A percentile compares a stretch with the other conserved stretches of the same genome.
Conservation (phyloP, 2,797 vertebrate genomes). For the Chelonia mydas region DNA sequence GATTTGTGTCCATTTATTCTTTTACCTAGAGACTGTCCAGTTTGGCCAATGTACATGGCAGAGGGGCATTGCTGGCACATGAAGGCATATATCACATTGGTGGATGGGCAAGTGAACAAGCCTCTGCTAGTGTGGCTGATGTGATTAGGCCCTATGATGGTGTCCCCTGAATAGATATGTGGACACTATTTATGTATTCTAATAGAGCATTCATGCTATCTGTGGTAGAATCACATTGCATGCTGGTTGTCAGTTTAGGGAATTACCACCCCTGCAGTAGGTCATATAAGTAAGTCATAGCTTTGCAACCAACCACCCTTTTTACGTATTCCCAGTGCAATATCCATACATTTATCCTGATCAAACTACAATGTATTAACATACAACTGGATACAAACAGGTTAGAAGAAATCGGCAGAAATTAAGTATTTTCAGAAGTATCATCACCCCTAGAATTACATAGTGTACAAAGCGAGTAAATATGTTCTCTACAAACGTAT, state of each 20-base stretch:
- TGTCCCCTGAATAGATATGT: no score
- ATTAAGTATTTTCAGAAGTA: slow-evolving; percentile 19
- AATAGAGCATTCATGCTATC: slow-evolving; percentile 68
- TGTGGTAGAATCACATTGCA: slow-evolving; percentile 63
- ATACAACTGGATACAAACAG: no score
- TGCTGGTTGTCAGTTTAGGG: slow-evolving; percentile 65
- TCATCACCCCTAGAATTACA: not conserved
- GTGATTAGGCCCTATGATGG: no score
- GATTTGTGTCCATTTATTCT: no score
- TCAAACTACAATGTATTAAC: slow-evolving; percentile 50
- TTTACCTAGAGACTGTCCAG: no score
- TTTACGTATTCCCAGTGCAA: slow-evolving; percentile 45
- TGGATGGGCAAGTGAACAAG: no score
- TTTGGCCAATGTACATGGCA: no score
- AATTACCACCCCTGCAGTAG: slow-evolving; percentile 46
- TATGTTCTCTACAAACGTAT: slow-evolving; percentile 39
- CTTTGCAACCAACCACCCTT: slow-evolving; percentile 36
- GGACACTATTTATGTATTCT: slow-evolving; percentile 44
- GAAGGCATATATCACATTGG: no score
- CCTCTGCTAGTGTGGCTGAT: no score
- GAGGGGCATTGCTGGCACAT: no score
- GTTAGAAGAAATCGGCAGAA: no score
- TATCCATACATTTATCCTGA: slow-evolving; percentile 27
- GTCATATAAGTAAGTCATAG: slow-evolving; percentile 25
- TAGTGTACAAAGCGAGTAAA: not conserved